phyloP scores from a whole-genome alignment of 2,888 invertebrate genomes.

The Eupsilia transversa region DNA sequence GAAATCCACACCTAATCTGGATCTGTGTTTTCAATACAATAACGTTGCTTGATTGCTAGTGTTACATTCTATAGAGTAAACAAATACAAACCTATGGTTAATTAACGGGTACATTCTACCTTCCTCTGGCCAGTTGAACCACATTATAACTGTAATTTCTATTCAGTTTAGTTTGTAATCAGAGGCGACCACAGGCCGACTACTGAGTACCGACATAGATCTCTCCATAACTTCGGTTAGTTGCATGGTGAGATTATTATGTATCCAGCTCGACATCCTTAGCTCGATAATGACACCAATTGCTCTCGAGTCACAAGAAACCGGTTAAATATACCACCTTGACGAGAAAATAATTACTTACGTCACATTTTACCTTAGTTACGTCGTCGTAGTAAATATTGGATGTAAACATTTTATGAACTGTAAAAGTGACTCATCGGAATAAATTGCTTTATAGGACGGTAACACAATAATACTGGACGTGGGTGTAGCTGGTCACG shows the following conservation, averaged over 20 bases:
- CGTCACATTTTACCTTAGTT: constrained; percentile 73
- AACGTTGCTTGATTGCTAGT: neutral
- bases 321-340: constrained; percentile 72
- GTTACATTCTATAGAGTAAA: constrained; percentile 3
- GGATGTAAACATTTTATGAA: constrained; percentile 76
- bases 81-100: constrained; percentile 27
- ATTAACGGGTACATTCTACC: constrained; percentile 55
- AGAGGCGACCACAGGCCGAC: constrained; percentile 83
- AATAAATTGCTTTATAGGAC: constrained; percentile 84
- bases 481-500: constrained; percentile 85
- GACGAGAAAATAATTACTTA: constrained; percentile 76
- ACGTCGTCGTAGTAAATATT: constrained; percentile 71
- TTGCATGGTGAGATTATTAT: constrained; percentile 74
- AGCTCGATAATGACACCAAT: constrained; percentile 79
- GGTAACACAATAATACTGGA: constrained; percentile 75
- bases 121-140: constrained; percentile 68
- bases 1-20: neutral
- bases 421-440: constrained; percentile 83
- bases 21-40: neutral
- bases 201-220: constrained; percentile 79
- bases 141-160: constrained; percentile 76
- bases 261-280: constrained; percentile 77
- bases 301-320: constrained; percentile 72
- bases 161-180: constrained; percentile 80
- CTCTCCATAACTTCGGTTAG: constrained; percentile 73